phyloP scores from a whole-genome alignment of 2,888 invertebrate genomes.

The Abrostola tripartita region DNA sequence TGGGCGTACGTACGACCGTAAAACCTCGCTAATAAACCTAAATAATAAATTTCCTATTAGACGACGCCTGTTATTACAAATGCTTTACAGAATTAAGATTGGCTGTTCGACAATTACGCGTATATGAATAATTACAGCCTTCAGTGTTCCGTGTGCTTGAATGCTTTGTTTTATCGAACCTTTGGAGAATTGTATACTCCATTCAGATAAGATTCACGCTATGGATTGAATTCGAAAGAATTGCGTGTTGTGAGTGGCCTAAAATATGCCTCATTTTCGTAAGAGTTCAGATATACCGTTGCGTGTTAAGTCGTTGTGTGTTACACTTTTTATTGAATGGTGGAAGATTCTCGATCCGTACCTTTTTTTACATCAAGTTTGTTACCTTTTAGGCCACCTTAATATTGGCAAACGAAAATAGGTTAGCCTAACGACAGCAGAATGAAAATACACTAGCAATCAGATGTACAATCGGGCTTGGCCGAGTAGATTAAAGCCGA shows the following conservation, averaged over 20 bases:
- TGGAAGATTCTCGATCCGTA: no score
- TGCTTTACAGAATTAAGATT: slow-evolving; percentile 23
- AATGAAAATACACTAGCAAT: no score
- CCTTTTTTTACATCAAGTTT: no score
- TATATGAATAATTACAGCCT: slow-evolving; percentile 11
- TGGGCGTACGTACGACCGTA: background rate
- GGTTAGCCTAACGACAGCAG: no score
- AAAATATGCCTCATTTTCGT: background rate
- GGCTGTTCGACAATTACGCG: slow-evolving; percentile 3
- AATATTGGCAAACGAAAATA: no score
- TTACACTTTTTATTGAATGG: no score
- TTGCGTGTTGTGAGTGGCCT: background rate
- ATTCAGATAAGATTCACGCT: background rate
- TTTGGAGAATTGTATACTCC: background rate
- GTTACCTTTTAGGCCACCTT: no score
- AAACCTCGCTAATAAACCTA: slow-evolving; percentile 27
- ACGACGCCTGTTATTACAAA: slow-evolving; percentile 13
- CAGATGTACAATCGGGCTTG: no score
- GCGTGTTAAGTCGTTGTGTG: background rate
- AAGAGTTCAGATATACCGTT: background rate
- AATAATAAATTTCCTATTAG: slow-evolving; percentile 43
- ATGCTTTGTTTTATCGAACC: slow-evolving; percentile 9
- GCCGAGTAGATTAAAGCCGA: no score
- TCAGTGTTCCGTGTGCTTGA: slow-evolving; percentile 4
- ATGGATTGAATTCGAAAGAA: slow-evolving; percentile 4